These are phyloP conservation scores for Myoxocephalus aenaeus DNA, from an alignment of 2,797 vertebrate genomes.

Conservation along the genomic window DNA sequence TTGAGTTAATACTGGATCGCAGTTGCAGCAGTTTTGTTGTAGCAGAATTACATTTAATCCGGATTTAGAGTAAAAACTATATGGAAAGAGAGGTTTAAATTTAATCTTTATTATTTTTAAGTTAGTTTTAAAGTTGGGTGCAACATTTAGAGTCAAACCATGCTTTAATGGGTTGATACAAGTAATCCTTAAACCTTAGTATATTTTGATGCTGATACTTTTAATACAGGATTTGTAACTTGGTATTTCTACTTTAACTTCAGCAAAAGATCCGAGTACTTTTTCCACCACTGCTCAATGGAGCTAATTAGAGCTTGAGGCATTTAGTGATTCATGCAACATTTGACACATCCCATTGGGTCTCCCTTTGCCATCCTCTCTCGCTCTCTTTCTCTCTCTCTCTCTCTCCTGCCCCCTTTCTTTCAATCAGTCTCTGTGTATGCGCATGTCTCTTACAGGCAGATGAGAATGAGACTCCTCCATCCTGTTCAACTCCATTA, in stretches of 20 bases:
- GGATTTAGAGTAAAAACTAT: not conserved
- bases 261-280: not conserved
- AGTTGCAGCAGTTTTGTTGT: not conserved
- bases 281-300: conserved; percentile 49
- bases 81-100: not conserved
- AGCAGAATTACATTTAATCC: not conserved
- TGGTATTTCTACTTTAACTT: not conserved
- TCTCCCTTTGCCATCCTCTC: conserved; percentile 40
- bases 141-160: not conserved
- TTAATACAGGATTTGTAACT: not conserved
- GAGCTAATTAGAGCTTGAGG: conserved; percentile 75
- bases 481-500: conserved; percentile 77
- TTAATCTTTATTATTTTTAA: not conserved
- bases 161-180: not conserved
- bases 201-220: not conserved
- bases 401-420: conserved; percentile 35
- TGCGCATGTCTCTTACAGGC: conserved; percentile 53
- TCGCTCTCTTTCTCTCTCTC: conserved; percentile 26
- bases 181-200: not conserved
- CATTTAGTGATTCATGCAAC: conserved; percentile 77
- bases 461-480: conserved; percentile 65
- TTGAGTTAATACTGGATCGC: not conserved
- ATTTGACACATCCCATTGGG: conserved; percentile 72
- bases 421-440: conserved; percentile 45
- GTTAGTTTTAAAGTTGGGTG: not conserved